Percentiles rank a stretch among this genome's conserved stretches.
These are phyloP conservation scores for Epicauta chinensis DNA, from an alignment of 1,140 invertebrate genomes.

Conservation along the genomic window DNA sequence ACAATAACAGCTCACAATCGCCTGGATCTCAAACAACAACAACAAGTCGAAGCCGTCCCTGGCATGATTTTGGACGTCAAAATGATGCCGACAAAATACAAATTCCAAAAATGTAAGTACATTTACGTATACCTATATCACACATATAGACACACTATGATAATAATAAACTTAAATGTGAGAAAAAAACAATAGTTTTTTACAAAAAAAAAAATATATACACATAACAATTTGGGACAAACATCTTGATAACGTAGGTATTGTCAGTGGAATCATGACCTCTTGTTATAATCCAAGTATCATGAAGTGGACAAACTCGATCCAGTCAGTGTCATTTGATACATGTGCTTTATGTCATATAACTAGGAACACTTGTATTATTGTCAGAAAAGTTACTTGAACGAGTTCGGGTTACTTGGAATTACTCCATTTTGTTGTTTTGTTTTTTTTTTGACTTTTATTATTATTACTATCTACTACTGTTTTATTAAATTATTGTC, in stretches of 20 bases:
- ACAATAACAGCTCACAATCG: constrained; percentile 55
- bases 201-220: no score
- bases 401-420: constrained; percentile 26
- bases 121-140: background rate
- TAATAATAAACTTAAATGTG: no score
- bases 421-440: constrained; percentile 1
- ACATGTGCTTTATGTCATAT: constrained; percentile 27
- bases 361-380: constrained; percentile 24
- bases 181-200: no score
- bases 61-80: constrained; percentile 88
- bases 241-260: background rate
- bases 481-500: background rate
- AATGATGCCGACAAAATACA: constrained; percentile 93
- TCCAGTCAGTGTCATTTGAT: constrained; percentile 27
- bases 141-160: background rate
- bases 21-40: constrained; percentile 53
- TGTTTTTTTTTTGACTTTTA: background rate
- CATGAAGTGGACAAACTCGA: constrained; percentile 37
- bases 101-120: constrained; percentile 94
- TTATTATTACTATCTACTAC: background rate
- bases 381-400: constrained; percentile 22
- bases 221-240: no score
- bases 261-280: constrained; percentile 14
- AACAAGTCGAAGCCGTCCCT: constrained; percentile 63
- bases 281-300: constrained; percentile 23